These are phyloP conservation scores for Galerucella nymphaeae DNA, from an alignment of 2,888 invertebrate species.

Conservation along the genomic window DNA sequence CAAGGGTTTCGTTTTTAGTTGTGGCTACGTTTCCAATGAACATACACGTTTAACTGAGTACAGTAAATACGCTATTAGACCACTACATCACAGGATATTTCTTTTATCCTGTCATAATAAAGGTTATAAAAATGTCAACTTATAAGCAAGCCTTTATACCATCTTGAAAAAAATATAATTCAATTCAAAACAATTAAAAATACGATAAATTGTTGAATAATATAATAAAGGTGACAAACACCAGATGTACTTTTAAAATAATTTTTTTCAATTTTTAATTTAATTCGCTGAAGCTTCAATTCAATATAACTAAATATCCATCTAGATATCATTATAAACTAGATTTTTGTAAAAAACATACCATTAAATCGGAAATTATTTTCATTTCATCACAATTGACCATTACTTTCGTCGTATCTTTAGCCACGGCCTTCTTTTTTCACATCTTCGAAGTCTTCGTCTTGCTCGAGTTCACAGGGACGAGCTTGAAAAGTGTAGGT, in stretches of 20 bases:
- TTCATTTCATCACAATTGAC: background rate
- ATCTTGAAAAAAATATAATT: too few relatives aligned
- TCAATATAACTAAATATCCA: background rate
- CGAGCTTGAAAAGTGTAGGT: constrained; percentile 22
- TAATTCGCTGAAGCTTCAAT: background rate
- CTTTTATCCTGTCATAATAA: too few relatives aligned
- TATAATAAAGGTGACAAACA: too few relatives aligned
- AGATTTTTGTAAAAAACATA: background rate
- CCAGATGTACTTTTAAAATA: background rate
- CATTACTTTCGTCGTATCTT: constrained; percentile 3
- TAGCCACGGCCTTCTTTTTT: constrained; percentile 24
- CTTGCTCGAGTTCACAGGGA: constrained; percentile 28
- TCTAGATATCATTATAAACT: constrained; percentile 1
- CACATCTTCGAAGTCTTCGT: constrained; percentile 13
- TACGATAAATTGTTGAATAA: too few relatives aligned
- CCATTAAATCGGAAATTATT: constrained; percentile 1
- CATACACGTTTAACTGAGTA: background rate
- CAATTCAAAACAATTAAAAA: too few relatives aligned
- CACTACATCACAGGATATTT: too few relatives aligned
- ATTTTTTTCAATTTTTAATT: background rate
- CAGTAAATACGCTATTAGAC: too few relatives aligned
- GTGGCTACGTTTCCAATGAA: constrained; percentile 11
- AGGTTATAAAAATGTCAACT: too few relatives aligned
- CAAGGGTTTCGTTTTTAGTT: constrained; percentile 21
- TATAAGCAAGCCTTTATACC: too few relatives aligned